phyloP scores from a whole-genome alignment of 2,797 vertebrate species.

The Sebastes baramenuke region DNA sequence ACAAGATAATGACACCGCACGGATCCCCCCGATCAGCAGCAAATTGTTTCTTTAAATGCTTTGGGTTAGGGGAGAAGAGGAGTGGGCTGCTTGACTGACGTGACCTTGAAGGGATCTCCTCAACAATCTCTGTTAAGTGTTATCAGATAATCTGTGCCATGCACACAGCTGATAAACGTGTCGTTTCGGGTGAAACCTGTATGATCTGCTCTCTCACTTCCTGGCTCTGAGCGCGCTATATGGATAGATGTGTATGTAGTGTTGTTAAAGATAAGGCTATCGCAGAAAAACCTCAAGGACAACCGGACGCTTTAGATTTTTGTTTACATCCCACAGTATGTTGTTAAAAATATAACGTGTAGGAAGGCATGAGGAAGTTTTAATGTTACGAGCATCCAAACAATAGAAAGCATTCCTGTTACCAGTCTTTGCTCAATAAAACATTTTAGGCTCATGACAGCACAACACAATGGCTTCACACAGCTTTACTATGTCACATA shows the following conservation, averaged over 20 bases:
- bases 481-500: conserved; percentile 66
- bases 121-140: conserved; percentile 54
- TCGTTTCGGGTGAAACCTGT: conserved; percentile 45
- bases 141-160: conserved; percentile 59
- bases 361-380: conserved; percentile 28
- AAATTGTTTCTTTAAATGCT: conserved; percentile 64
- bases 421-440: conserved; percentile 44
- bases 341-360: conserved; percentile 34
- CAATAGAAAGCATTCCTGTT: conserved; percentile 46
- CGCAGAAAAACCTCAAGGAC: conserved; percentile 47
- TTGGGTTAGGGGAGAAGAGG: conserved; percentile 28
- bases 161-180: conserved; percentile 61
- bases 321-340: conserved; percentile 31
- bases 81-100: conserved; percentile 20
- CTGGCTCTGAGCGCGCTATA: conserved; percentile 16
- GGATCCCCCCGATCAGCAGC: conserved; percentile 54
- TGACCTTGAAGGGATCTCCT: conserved; percentile 59
- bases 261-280: conserved; percentile 37
- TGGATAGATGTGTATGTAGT: background rate
- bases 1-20: conserved; percentile 71
- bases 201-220: conserved; percentile 56
- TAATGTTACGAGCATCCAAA: conserved; percentile 31
- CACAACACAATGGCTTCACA: conserved; percentile 36
- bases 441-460: conserved; percentile 12
- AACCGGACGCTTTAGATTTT: conserved; percentile 38